phyloP scores from a whole-genome alignment of 2,888 invertebrate species.

The Drosophila eohydei region DNA sequence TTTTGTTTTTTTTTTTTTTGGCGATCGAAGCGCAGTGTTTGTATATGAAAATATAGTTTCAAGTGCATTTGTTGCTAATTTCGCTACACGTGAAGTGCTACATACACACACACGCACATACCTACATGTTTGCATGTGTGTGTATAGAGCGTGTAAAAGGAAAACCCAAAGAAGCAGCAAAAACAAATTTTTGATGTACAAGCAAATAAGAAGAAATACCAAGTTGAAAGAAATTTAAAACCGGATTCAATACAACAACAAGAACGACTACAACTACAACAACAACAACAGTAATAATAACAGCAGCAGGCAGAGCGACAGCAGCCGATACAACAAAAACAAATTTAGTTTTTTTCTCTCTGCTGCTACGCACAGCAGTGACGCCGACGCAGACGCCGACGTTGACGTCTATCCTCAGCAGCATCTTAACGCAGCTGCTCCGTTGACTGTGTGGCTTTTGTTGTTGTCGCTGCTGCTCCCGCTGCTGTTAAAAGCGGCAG shows the following conservation, averaged over 20 bases:
- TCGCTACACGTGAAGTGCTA: slow-evolving; percentile 35
- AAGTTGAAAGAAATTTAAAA: slow-evolving; percentile 75
- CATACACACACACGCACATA: slow-evolving; percentile 13
- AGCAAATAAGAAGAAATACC: slow-evolving; percentile 60
- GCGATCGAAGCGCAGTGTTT: slow-evolving; percentile 25
- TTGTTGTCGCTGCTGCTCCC: slow-evolving; percentile 20
- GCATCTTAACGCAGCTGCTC: slow-evolving; percentile 48
- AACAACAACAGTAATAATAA: slow-evolving; percentile 21
- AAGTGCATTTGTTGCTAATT: slow-evolving; percentile 45
- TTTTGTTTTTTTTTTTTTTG: slow-evolving; percentile 26
- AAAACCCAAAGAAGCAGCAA: slow-evolving; percentile 41
- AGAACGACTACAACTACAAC: slow-evolving; percentile 35
- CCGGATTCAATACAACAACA: slow-evolving; percentile 68
- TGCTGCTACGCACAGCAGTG: slow-evolving; percentile 45
- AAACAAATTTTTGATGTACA: slow-evolving; percentile 51
- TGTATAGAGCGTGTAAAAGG: slow-evolving; percentile 40
- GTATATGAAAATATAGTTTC: slow-evolving; percentile 23
- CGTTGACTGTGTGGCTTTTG: slow-evolving; percentile 10
- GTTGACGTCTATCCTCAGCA: slow-evolving; percentile 35
- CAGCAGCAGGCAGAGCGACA: slow-evolving; percentile 28
- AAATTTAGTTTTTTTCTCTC: slow-evolving; percentile 12
- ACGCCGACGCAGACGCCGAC: slow-evolving; percentile 24
- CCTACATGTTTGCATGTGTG: not conserved
- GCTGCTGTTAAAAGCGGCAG: slow-evolving; percentile 35
- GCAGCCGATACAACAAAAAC: slow-evolving; percentile 33